A percentile compares a stretch with the other conserved stretches of the same genome.
Evolutionary conservation across 2,113 vertebrate species (phyloP).

Genomic region (Dryoscopus gambensis): DNA sequence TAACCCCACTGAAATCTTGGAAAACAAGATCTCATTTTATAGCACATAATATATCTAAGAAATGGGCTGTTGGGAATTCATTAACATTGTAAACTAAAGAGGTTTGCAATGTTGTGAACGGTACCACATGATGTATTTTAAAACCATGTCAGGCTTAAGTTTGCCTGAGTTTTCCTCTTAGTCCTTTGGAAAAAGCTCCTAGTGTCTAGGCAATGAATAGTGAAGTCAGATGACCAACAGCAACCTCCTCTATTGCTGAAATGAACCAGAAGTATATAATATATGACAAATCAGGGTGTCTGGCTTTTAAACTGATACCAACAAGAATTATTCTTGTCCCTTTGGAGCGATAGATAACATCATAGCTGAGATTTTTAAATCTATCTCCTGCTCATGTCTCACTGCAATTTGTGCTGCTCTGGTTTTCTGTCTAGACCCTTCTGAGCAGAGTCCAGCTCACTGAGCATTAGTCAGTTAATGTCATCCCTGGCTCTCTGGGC

Average conservation of each 20-base stretch:
- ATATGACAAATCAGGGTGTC: neutral
- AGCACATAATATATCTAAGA: neutral
- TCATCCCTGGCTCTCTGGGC: neutral
- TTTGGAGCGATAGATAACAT: slow-evolving; percentile 34
- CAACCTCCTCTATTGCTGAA: neutral
- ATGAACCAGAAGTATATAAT: neutral
- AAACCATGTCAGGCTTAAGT: neutral
- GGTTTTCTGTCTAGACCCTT: neutral
- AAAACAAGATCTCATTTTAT: neutral
- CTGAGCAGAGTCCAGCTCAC: neutral
- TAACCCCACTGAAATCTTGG: neutral
- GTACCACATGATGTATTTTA: neutral
- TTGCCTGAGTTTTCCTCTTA: neutral
- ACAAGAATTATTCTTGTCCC: slow-evolving; percentile 4
- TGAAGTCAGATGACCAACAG: neutral
- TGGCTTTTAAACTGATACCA: neutral
- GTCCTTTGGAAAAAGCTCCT: neutral
- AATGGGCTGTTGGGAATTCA: neutral
- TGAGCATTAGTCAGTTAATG: slow-evolving; percentile 41
- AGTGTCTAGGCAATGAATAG: neutral
- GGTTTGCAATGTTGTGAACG: neutral
- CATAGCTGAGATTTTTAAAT: slow-evolving; percentile 19
- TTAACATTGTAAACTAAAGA: neutral
- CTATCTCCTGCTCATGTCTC: neutral
- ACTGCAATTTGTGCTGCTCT: neutral